Evolutionary conservation across 2,113 vertebrate species (phyloP).

Genomic region (Hemichromis elongatus): DNA sequence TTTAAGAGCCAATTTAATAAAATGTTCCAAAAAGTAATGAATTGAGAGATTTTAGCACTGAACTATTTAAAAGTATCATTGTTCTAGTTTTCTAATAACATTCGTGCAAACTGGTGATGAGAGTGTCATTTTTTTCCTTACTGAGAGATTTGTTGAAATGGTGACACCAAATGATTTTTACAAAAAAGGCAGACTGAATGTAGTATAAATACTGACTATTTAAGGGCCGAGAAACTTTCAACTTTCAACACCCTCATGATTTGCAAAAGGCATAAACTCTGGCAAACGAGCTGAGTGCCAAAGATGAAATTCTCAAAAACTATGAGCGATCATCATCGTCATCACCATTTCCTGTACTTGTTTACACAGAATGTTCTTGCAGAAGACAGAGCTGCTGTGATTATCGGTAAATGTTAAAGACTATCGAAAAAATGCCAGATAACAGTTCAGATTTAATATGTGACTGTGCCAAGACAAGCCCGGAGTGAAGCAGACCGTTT

Average conservation of each 20-base stretch:
- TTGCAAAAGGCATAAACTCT: background rate
- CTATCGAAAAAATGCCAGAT: background rate
- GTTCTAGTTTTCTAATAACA: background rate
- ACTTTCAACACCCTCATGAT: background rate
- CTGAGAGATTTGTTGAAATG: background rate
- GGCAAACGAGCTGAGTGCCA: background rate
- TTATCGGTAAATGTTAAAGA: constrained; percentile 7
- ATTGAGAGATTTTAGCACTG: background rate
- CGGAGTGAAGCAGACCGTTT: background rate
- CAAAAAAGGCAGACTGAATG: background rate
- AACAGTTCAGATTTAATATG: background rate
- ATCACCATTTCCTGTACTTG: constrained; percentile 67
- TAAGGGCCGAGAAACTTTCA: background rate
- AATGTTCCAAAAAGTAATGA: background rate
- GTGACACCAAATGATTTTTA: background rate
- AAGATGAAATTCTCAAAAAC: background rate
- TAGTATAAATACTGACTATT: background rate
- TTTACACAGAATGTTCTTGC: constrained; percentile 44
- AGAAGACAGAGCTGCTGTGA: background rate
- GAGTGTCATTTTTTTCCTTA: background rate
- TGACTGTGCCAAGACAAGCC: background rate
- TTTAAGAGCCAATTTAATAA: background rate
- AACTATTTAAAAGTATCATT: background rate
- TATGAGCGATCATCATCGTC: constrained; percentile 1
- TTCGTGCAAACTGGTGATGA: background rate